Percentiles rank a stretch among this genome's conserved stretches.
phyloP scores from a whole-genome alignment of 2,113 vertebrate species.

The Pseudonaja textilis region DNA sequence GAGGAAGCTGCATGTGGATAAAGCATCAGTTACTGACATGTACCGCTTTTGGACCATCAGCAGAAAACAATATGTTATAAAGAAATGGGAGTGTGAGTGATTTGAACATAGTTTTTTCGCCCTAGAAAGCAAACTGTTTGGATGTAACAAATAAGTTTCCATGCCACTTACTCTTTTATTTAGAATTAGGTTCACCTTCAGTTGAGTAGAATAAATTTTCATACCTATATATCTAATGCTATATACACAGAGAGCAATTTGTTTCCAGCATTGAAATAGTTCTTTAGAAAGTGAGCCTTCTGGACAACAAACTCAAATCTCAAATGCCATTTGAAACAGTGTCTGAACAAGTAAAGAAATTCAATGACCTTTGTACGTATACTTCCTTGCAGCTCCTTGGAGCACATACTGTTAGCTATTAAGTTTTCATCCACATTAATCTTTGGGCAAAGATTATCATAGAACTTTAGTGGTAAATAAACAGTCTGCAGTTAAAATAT shows the following conservation, averaged over 20 bases:
- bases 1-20: neutral
- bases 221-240: neutral
- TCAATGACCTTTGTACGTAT: neutral
- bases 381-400: conserved; percentile 30
- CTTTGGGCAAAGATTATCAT: conserved; percentile 14
- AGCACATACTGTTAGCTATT: conserved; percentile 18
- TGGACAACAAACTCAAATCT: conserved; percentile 22
- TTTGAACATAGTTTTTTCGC: neutral
- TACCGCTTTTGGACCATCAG: neutral
- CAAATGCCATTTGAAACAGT: conserved; percentile 25
- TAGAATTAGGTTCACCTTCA: neutral
- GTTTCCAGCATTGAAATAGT: neutral
- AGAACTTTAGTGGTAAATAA: conserved; percentile 24
- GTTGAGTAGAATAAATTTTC: neutral
- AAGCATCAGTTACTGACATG: neutral
- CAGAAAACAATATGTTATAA: neutral
- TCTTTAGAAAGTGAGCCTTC: neutral
- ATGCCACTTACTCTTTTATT: neutral
- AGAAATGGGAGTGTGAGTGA: neutral
- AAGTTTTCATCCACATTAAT: conserved; percentile 20
- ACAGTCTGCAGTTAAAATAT: conserved; percentile 26
- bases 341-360: conserved; percentile 7
- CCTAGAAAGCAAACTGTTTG: neutral
- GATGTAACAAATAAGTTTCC: neutral
- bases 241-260: neutral